Evolutionary conservation across 2,797 vertebrate genomes (phyloP).

Genomic region (Enteromius trimaculatus): DNA sequence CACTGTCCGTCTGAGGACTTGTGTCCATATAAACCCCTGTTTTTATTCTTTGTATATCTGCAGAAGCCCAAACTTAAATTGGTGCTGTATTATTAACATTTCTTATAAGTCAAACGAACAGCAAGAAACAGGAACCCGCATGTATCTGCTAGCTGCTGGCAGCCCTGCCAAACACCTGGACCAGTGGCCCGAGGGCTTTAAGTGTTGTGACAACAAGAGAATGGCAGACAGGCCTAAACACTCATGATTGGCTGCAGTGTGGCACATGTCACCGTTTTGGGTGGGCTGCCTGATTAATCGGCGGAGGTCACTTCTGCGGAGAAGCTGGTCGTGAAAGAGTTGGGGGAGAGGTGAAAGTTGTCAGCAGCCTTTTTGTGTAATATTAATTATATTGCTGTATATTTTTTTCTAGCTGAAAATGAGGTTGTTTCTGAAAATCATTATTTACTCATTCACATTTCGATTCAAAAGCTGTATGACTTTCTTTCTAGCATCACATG

Average conservation of each 20-base stretch:
- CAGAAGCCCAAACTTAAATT: background rate
- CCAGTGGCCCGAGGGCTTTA: constrained; percentile 13
- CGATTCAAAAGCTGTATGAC: background rate
- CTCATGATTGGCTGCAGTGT: background rate
- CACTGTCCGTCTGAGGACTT: background rate
- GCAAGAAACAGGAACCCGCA: constrained; percentile 27
- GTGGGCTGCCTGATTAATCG: background rate
- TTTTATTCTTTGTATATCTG: background rate
- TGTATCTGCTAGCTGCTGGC: constrained; percentile 37
- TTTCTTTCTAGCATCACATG: background rate
- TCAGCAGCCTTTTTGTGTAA: background rate
- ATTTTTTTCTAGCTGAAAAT: background rate
- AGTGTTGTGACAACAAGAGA: constrained; percentile 38
- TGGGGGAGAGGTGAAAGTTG: background rate
- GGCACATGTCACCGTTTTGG: constrained; percentile 9
- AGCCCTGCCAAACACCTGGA: constrained; percentile 40
- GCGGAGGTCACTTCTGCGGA: background rate
- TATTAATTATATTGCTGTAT: background rate
- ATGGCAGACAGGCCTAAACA: background rate
- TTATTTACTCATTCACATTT: background rate
- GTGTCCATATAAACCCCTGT: background rate
- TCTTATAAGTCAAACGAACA: background rate
- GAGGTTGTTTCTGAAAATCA: background rate
- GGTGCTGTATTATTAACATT: constrained; percentile 12
- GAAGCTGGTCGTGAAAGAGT: background rate